A percentile compares a stretch with the other conserved stretches of the same genome.
Evolutionary conservation across 2,113 vertebrate species (phyloP).

Genomic region (Amazona guildingii): DNA sequence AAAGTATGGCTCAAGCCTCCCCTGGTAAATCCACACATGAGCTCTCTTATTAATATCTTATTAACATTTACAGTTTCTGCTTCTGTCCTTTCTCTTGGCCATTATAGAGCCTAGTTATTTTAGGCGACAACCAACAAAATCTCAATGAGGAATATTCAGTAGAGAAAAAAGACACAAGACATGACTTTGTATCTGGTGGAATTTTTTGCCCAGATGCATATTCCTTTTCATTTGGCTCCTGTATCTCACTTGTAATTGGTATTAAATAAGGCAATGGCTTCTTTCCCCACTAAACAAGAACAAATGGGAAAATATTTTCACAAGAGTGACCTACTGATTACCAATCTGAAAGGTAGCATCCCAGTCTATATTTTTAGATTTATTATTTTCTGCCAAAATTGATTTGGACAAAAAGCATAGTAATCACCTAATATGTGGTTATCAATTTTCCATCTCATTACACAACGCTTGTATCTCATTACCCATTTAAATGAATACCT

Average conservation of each 20-base stretch:
- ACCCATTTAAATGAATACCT: constrained; percentile 64
- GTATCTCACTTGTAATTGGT: background rate
- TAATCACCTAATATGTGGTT: constrained; percentile 52
- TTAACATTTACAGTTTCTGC: background rate
- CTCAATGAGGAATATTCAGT: background rate
- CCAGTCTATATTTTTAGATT: constrained; percentile 52
- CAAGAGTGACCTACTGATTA: constrained; percentile 43
- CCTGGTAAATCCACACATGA: background rate
- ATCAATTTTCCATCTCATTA: constrained; percentile 71
- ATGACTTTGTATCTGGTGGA: background rate
- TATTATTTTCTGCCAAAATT: constrained; percentile 69
- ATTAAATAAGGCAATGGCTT: constrained; percentile 6
- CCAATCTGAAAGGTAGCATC: background rate
- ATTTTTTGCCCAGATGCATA: background rate
- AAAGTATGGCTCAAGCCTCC: background rate
- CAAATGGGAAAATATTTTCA: constrained; percentile 50
- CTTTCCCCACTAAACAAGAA: constrained; percentile 16
- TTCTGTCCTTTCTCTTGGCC: background rate
- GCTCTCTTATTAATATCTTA: background rate
- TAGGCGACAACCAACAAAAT: background rate
- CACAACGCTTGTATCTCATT: constrained; percentile 63
- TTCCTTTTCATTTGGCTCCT: background rate
- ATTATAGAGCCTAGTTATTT: background rate
- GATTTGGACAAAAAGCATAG: constrained; percentile 56
- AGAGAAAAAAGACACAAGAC: background rate